A percentile compares a stretch with the other conserved stretches of the same genome.
These are phyloP conservation scores for Phthorimaea operculella DNA, from an alignment of 1,140 invertebrate species.

Conservation along the genomic window DNA sequence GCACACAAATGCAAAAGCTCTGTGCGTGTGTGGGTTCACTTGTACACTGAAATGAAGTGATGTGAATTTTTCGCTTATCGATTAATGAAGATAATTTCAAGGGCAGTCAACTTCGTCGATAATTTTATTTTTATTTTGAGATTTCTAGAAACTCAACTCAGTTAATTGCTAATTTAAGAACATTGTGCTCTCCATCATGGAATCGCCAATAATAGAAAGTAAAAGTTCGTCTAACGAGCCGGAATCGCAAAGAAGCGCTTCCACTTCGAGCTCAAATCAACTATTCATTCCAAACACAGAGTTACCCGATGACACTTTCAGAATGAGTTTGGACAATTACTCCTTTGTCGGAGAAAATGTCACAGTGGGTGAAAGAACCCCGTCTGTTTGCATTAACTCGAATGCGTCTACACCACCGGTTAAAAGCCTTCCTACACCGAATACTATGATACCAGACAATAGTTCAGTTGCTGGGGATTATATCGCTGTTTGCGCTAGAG, in stretches of 20 bases:
- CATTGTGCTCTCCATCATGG: constrained; percentile 26
- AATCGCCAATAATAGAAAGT: constrained; percentile 28
- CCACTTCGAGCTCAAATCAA: constrained; percentile 41
- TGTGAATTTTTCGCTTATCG: constrained; percentile 63
- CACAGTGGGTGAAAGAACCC: constrained; percentile 36
- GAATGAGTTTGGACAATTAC: constrained; percentile 47
- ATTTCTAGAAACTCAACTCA: too few relatives aligned
- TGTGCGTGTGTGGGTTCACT: constrained; percentile 44
- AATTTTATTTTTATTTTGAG: neutral
- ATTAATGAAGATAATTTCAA: constrained; percentile 63
- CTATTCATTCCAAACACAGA: constrained; percentile 44
- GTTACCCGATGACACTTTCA: constrained; percentile 51
- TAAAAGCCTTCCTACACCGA: constrained; percentile 17
- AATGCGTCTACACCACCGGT: constrained; percentile 12
- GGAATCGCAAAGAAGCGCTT: constrained; percentile 13
- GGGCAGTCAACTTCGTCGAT: constrained; percentile 27
- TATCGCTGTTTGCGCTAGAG: constrained; percentile 41
- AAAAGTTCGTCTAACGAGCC: constrained; percentile 24
- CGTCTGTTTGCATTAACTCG: constrained; percentile 29
- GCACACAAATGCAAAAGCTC: constrained; percentile 34
- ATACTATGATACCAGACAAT: constrained; percentile 13
- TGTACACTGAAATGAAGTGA: constrained; percentile 27
- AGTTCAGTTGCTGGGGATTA: constrained; percentile 50
- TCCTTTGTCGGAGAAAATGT: constrained; percentile 52
- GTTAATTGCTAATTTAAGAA: too few relatives aligned